A percentile compares a stretch with the other conserved stretches of the same genome.
These are phyloP conservation scores for Acanthosepion pharaonis DNA, from an alignment of 2,888 invertebrate species.

Conservation along the genomic window DNA sequence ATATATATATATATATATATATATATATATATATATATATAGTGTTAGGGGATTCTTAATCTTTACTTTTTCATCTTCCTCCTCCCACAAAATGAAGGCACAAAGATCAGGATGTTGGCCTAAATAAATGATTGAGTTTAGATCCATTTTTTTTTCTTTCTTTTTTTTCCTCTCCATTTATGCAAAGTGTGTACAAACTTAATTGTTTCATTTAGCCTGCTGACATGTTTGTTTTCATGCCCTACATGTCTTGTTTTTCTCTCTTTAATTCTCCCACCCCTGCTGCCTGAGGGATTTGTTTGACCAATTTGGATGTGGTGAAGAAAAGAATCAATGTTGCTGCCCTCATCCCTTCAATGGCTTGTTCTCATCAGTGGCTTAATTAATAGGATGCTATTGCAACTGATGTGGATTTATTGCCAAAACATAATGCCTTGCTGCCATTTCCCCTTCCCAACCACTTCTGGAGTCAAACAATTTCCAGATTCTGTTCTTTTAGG, in stretches of 20 bases:
- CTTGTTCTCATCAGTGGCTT: background rate
- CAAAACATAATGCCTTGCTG: background rate
- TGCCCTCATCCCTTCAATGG: background rate
- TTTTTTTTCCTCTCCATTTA: too few species aligned
- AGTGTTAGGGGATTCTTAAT: too few species aligned
- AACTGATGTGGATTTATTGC: background rate
- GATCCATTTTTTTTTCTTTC: too few species aligned
- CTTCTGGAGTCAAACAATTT: background rate
- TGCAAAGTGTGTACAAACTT: background rate
- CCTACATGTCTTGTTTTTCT: background rate
- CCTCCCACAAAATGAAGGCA: background rate
- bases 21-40: too few species aligned
- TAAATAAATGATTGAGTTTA: background rate
- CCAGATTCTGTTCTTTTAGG: background rate
- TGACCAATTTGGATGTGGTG: background rate
- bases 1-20: too few species aligned
- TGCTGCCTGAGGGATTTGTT: background rate
- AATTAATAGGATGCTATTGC: conserved; percentile 1
- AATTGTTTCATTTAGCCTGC: background rate
- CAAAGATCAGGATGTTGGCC: background rate
- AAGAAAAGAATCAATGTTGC: background rate
- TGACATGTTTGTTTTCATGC: background rate
- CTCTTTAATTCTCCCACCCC: background rate
- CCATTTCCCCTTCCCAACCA: background rate
- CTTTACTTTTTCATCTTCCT: background rate